Conservation (phyloP, 2,888 invertebrate genomes). For the Drosophila colorata region DNA sequence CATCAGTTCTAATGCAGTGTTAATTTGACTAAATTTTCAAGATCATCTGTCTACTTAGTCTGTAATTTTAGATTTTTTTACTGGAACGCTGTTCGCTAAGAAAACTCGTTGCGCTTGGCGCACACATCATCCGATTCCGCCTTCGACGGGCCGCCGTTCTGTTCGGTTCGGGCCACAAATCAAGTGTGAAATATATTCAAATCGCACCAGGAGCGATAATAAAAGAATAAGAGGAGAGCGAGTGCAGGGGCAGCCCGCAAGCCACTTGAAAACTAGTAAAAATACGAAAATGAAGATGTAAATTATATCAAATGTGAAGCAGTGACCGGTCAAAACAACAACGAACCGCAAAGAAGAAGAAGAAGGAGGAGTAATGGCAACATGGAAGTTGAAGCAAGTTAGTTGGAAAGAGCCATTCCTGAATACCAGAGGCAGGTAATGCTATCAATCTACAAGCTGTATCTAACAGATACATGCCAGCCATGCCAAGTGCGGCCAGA, state of each 20-base stretch:
- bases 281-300: conserved; percentile 80
- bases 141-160: conserved; percentile 42
- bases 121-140: conserved; percentile 13
- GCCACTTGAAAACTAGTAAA: conserved; percentile 65
- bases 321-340: conserved; percentile 66
- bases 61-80: conserved; percentile 1
- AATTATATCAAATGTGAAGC: conserved; percentile 74
- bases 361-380: conserved; percentile 30
- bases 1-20: conserved; percentile 57
- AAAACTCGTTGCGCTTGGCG: conserved; percentile 32
- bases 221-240: conserved; percentile 36
- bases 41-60: conserved; percentile 61
- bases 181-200: conserved; percentile 82
- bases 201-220: conserved; percentile 65
- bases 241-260: conserved; percentile 43
- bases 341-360: conserved; percentile 9
- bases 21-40: conserved; percentile 75
- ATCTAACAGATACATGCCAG: conserved; percentile 61
- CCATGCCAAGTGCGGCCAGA: conserved; percentile 29
- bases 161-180: conserved; percentile 67
- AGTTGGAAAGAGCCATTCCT: conserved; percentile 60
- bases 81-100: background rate
- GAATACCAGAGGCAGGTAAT: conserved; percentile 80
- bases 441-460: conserved; percentile 80
- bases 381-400: conserved; percentile 36